phyloP scores from a whole-genome alignment of 2,888 invertebrate genomes.

The Stegana nigrithorax region DNA sequence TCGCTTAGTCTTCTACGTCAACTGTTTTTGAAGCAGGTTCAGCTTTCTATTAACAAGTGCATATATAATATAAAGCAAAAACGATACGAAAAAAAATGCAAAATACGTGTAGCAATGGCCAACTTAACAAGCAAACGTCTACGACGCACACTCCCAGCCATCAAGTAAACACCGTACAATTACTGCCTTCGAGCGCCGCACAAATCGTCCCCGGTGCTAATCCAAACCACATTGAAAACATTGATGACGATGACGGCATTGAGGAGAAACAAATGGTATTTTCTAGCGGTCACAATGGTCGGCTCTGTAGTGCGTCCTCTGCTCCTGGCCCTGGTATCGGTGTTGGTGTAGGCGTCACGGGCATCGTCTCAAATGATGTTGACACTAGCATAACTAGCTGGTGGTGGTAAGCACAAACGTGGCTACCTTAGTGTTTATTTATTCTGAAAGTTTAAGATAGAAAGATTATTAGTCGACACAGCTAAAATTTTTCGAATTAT shows the following conservation, averaged over 20 bases:
- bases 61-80: too few species aligned
- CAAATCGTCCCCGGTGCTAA: conserved; percentile 1
- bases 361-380: conserved; percentile 43
- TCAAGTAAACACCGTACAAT: not conserved
- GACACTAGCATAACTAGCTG: conserved; percentile 61
- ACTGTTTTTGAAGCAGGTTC: too few species aligned
- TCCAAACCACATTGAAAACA: not conserved
- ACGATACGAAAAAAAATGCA: conserved; percentile 19
- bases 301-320: conserved; percentile 33
- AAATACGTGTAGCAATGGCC: conserved; percentile 28
- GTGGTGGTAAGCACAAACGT: conserved; percentile 45
- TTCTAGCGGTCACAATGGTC: not conserved
- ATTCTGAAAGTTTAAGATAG: too few species aligned
- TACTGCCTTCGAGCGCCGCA: not conserved
- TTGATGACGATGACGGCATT: not conserved
- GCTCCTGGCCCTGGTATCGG: conserved; percentile 37
- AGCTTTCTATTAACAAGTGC: too few species aligned
- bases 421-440: too few species aligned
- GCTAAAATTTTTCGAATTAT: too few species aligned
- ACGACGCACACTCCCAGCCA: not conserved
- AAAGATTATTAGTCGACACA: too few species aligned
- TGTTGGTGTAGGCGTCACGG: conserved; percentile 17
- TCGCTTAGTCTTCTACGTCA: too few species aligned
- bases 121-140: conserved; percentile 8
- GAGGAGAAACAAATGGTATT: not conserved